Evolutionary conservation across 2,113 vertebrate genomes (phyloP).

Genomic region (Daubentonia madagascariensis): DNA sequence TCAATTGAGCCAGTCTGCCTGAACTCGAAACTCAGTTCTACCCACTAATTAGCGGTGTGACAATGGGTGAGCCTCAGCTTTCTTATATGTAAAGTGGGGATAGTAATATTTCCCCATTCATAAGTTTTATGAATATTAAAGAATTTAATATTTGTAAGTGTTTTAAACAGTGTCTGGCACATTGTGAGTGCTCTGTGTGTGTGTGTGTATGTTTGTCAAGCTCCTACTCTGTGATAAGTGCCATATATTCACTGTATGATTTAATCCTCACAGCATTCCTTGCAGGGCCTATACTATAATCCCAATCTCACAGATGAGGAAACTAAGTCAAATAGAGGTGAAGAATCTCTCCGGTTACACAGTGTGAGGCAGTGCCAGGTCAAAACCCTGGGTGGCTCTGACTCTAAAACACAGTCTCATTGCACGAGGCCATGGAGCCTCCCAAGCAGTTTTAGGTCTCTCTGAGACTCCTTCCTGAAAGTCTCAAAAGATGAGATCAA

Average conservation of each 20-base stretch:
- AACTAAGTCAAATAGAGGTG: constrained; percentile 24
- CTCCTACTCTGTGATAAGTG: not conserved
- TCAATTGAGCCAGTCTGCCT: not conserved
- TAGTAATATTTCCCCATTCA: not conserved
- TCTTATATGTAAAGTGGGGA: not conserved
- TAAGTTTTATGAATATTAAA: not conserved
- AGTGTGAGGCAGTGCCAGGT: not conserved
- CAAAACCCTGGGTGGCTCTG: not conserved
- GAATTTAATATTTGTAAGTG: not conserved
- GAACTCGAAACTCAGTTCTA: not conserved
- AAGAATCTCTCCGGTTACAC: not conserved
- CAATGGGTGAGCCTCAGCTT: not conserved
- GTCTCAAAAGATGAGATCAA: constrained; percentile 60
- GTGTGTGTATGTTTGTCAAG: not conserved
- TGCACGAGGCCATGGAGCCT: not conserved
- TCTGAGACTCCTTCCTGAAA: constrained; percentile 27
- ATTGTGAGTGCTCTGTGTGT: not conserved
- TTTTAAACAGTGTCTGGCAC: not conserved
- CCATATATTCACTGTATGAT: not conserved
- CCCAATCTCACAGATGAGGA: constrained; percentile 12
- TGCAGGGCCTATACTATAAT: not conserved
- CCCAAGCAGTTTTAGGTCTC: not conserved
- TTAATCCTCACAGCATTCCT: not conserved
- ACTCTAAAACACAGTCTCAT: not conserved
- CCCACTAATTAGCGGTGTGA: not conserved